Percentiles rank a stretch among this genome's conserved stretches.
Evolutionary conservation across 2,888 invertebrate species (phyloP).

Genomic region (Andricus quercusramuli): DNA sequence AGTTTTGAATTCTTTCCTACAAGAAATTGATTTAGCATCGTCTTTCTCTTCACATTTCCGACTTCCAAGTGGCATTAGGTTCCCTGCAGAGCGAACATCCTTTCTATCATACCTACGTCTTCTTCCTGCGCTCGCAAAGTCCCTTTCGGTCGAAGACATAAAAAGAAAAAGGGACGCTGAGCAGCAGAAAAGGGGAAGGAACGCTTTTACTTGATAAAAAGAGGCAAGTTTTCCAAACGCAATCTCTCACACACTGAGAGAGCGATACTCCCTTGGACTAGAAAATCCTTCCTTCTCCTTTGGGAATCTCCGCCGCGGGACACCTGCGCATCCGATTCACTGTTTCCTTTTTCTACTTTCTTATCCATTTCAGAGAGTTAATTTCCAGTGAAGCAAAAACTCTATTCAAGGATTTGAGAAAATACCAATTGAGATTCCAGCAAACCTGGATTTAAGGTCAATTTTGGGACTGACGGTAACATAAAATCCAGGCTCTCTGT

Average conservation of each 20-base stretch:
- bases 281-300: slow-evolving; percentile 60
- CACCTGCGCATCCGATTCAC: slow-evolving; percentile 59
- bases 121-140: background rate
- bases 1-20: slow-evolving; percentile 8
- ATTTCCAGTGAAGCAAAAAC: slow-evolving; percentile 1
- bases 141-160: slow-evolving; percentile 22
- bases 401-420: background rate
- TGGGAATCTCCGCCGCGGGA: slow-evolving; percentile 66
- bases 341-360: background rate
- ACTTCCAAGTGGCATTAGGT: slow-evolving; percentile 5
- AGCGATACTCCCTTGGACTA: slow-evolving; percentile 62
- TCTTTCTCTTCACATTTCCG: slow-evolving; percentile 26
- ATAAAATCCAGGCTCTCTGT: no score
- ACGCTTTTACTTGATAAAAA: slow-evolving; percentile 40
- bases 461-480: no score
- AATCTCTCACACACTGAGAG: slow-evolving; percentile 63
- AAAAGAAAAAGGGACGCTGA: slow-evolving; percentile 17
- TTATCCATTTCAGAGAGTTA: slow-evolving; percentile 16
- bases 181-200: slow-evolving; percentile 30
- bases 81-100: slow-evolving; percentile 16
- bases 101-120: slow-evolving; percentile 19
- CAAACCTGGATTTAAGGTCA: no score
- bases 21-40: slow-evolving; percentile 22
- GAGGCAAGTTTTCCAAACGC: slow-evolving; percentile 53
- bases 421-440: background rate